Evolutionary conservation across 2,113 vertebrate species (phyloP), one percentile per base, ranked within the genome.

Genomic region (Phylloscopus trochiloides): DNA sequence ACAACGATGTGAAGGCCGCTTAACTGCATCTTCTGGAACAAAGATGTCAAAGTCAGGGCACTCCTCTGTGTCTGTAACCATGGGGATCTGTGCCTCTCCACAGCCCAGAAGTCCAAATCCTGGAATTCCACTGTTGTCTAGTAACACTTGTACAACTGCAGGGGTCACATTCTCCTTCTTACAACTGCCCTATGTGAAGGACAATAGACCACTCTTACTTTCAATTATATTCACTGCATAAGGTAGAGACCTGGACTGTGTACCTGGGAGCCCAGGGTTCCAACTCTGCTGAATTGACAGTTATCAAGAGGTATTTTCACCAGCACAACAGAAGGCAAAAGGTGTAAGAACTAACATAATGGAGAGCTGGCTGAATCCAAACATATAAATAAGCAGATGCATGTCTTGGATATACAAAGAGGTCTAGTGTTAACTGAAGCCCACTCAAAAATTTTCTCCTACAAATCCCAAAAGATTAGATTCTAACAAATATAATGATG

Each of bases 81-180:
- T 74, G 89, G 80, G 76, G 77, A 96, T 86, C 61, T 63, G 55
- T 40, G 42, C 32, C 76, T 88, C 87, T 97, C 74, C 36, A 82
- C 66, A 96, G 72, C 65, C 82, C 52, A 66, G 47, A 90, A 91
- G 47, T 58, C 68, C 29, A 74, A 3, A 59, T 92, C 62, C 77
- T 14, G 20, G 40, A 85, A 76, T 58, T 86, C 38, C 65, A 73
- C 65, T 81, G 79, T 57, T 96, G 83, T 55, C 76, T 91, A 96
- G 88, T 66, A 87, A 48, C 83, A 58, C 42, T 36, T 55, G 38
- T 81, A 68, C 62, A 90, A 63, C 10, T 87, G 84, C 5, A n/a
- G 20, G 21, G 25, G 26, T 83, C 54, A 47, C 47, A 89, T 81
- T 87, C 70, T 17, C 12, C 26, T 65, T 61, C 76, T 70, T 81